phyloP scores from a whole-genome alignment of 2,888 invertebrate species.

The Patella caerulea region DNA sequence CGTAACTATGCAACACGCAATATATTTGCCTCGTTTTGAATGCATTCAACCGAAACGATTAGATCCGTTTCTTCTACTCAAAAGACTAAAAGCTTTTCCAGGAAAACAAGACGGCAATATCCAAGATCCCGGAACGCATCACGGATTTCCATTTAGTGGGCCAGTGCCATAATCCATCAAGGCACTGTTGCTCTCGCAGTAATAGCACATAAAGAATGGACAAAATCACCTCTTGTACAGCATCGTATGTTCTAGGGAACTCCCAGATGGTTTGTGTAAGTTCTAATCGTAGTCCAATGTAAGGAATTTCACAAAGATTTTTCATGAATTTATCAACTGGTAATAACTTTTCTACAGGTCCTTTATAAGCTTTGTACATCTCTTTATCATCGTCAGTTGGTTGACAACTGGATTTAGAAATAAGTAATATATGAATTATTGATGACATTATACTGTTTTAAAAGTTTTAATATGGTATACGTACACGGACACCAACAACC shows the following conservation, averaged over 20 bases:
- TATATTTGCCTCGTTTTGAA: too few relatives aligned
- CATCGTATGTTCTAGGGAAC: constrained; percentile 49
- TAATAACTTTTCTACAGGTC: constrained; percentile 45
- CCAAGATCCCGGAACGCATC: neutral
- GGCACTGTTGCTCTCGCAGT: too few relatives aligned
- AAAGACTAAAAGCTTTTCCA: too few relatives aligned
- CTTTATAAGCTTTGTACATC: constrained; percentile 52
- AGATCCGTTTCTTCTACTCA: too few relatives aligned
- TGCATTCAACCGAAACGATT: too few relatives aligned
- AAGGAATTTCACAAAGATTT: constrained; percentile 54
- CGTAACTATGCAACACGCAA: too few relatives aligned
- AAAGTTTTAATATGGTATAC: too few relatives aligned
- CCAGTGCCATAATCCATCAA: too few relatives aligned
- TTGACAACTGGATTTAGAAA: constrained; percentile 40
- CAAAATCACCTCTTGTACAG: constrained; percentile 38
- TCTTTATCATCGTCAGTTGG: constrained; percentile 57
- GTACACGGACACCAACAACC: too few relatives aligned
- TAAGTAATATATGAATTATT: too few relatives aligned
- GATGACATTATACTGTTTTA: too few relatives aligned
- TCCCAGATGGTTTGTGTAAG: constrained; percentile 55
- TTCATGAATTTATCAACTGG: constrained; percentile 58
- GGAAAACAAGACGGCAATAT: too few relatives aligned
- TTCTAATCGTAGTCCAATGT: constrained; percentile 52
- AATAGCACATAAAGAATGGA: neutral
- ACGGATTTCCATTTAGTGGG: neutral